Evolutionary conservation across 2,113 vertebrate species (phyloP), one percentile per base, ranked within the genome.

Genomic region (Pseudorasbora parva): DNA sequence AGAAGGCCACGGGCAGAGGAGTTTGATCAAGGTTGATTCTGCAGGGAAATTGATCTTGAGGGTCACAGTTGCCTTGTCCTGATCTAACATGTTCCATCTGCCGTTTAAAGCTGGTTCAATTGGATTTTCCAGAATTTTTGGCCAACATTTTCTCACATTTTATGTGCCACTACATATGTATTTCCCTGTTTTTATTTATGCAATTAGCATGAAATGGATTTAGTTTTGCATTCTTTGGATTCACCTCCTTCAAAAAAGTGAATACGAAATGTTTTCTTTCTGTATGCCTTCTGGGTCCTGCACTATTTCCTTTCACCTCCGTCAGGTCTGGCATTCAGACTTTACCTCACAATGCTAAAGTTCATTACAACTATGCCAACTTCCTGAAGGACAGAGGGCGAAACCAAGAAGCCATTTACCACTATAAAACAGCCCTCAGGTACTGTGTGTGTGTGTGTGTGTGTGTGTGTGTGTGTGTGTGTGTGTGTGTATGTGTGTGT

Each of bases 281-380:
- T 66, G 15, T 30, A 2, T 33, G 27, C 27, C 15, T 3, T 33
- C 27, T 66, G 62, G 7, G 2, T 68, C 17, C 30, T 37, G 9
- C 64, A 47, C 41, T n/a, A 17, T 76, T 59, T 17, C 21, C 21
- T 57, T 78, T 9, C 86, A 86, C 49, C 54, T 71, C 85, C 59
- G 3, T 17, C 90, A 99, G 98, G 90, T 99, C 98, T 85, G 98
- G 98, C 71, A 97, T 99, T 90, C 94, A 96, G 91, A 98, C 97
- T 69, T 91, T 99, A 87, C 98, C 98, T 83, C 97, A 98, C 91
- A 99, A 99, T 0, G 98, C 98, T 91, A 99, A 99, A 94, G 98
- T 98, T 64, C 98, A 99, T 90, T 99, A 99, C 94, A 99, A 99
- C 95, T 99, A 97, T 0, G 98, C 97, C 91, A 99, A 99, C 91